phyloP scores from a whole-genome alignment of 30 jellyfish, hydroid and myxozoan species.

The Mastigias papua region DNA sequence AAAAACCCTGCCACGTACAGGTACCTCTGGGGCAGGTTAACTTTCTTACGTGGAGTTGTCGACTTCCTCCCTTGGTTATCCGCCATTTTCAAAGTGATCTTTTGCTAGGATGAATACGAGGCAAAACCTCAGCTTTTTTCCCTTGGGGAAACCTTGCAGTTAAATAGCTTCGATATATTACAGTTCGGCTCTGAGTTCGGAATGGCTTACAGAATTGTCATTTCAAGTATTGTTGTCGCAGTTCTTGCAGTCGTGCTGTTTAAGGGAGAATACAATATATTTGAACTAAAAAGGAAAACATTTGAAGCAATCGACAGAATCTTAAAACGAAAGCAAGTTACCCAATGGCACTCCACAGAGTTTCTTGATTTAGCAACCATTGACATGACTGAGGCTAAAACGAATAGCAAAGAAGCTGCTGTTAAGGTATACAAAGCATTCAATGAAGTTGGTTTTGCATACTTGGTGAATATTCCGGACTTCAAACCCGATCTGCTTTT shows the following conservation, averaged over 20 bases:
- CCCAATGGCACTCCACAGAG: background rate
- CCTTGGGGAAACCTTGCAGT: too few relatives aligned
- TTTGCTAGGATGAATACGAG: background rate
- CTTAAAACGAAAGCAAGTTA: background rate
- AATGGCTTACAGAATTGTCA: background rate
- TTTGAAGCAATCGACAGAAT: background rate
- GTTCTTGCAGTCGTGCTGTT: background rate
- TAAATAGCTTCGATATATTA: too few relatives aligned
- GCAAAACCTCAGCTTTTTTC: too few relatives aligned
- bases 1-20: conserved; percentile 62
- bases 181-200: too few relatives aligned
- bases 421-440: conserved; percentile 35
- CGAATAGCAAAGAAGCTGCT: conserved; percentile 31
- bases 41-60: background rate
- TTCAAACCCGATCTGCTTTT: conserved; percentile 79
- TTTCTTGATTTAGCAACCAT: conserved; percentile 44
- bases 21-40: conserved; percentile 5
- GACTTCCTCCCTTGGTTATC: background rate
- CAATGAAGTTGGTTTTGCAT: conserved; percentile 83
- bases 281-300: background rate
- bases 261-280: background rate
- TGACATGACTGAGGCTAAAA: conserved; percentile 56
- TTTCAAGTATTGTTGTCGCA: background rate
- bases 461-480: conserved; percentile 65
- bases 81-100: background rate